Evolutionary conservation across 2,888 invertebrate genomes (phyloP).

Genomic region (Epistrophella euchroma): DNA sequence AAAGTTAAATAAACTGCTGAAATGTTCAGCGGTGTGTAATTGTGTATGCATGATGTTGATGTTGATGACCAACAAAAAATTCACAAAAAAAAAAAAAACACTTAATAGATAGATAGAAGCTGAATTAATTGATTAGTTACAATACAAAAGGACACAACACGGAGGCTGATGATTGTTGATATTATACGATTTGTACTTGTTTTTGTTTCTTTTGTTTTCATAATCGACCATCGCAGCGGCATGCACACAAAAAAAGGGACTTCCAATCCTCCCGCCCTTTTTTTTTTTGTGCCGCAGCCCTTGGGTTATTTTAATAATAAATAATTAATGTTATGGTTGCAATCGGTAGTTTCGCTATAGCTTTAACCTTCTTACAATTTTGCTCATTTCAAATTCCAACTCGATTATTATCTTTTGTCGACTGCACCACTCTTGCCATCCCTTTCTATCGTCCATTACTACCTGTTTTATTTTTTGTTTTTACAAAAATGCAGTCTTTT

Average conservation of each 20-base stretch:
- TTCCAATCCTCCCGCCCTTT: conserved; percentile 62
- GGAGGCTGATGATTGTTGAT: conserved; percentile 73
- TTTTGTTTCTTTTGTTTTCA: conserved; percentile 33
- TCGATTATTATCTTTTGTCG: conserved; percentile 22
- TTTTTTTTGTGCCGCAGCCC: neutral
- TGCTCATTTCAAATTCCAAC: conserved; percentile 37
- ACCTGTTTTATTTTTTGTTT: neutral
- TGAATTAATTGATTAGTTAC: conserved; percentile 73
- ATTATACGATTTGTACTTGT: conserved; percentile 35
- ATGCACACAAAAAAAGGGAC: conserved; percentile 53
- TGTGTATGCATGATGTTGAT: conserved; percentile 12
- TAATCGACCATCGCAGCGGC: neutral
- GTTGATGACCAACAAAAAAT: conserved; percentile 5
- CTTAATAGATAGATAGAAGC: conserved; percentile 36
- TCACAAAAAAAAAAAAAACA: conserved; percentile 22
- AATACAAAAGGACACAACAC: conserved; percentile 71
- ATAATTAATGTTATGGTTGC: conserved; percentile 65
- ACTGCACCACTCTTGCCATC: conserved; percentile 21
- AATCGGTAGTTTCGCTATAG: conserved; percentile 66
- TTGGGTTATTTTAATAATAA: conserved; percentile 18
- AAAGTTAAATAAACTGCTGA: conserved; percentile 29
- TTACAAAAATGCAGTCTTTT: neutral
- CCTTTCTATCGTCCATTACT: conserved; percentile 33
- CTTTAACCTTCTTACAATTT: conserved; percentile 10
- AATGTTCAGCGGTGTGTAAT: conserved; percentile 12